Percentiles rank a stretch among this genome's conserved stretches.
phyloP scores from a whole-genome alignment of 2,113 vertebrate genomes.

The Dasyornis broadbenti region DNA sequence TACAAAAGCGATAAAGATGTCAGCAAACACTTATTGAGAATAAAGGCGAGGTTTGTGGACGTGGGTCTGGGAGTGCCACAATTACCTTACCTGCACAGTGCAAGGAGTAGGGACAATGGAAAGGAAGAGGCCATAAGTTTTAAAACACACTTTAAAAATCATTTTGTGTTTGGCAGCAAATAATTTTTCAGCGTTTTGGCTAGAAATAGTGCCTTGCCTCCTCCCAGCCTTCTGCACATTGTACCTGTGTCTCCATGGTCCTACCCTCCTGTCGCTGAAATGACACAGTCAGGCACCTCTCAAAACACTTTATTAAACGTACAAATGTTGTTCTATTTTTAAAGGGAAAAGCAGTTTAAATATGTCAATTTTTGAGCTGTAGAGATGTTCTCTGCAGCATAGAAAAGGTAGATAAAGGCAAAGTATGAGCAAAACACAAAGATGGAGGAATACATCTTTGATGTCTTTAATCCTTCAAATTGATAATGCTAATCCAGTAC shows the following conservation, averaged over 20 bases:
- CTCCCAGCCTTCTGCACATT: background rate
- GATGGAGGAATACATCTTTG: background rate
- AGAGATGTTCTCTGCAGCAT: background rate
- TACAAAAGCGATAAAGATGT: no score
- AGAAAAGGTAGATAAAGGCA: background rate
- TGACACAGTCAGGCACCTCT: background rate
- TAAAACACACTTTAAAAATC: background rate
- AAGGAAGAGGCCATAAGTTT: background rate
- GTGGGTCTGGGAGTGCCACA: background rate
- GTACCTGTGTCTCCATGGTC: background rate
- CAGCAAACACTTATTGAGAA: rapidly evolving
- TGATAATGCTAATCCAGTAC: background rate
- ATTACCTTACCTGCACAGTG: background rate
- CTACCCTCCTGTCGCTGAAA: background rate
- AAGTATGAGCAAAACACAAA: background rate
- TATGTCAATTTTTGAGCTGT: background rate
- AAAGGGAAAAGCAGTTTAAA: background rate
- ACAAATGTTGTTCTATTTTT: background rate
- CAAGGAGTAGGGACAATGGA: background rate
- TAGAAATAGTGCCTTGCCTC: background rate
- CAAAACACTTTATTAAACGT: background rate
- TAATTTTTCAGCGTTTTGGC: background rate
- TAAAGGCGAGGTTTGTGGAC: background rate
- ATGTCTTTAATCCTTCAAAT: background rate
- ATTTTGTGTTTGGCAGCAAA: background rate